These are phyloP conservation scores for Passerina amoena DNA, from an alignment of 2,113 vertebrate genomes.

Conservation along the genomic window DNA sequence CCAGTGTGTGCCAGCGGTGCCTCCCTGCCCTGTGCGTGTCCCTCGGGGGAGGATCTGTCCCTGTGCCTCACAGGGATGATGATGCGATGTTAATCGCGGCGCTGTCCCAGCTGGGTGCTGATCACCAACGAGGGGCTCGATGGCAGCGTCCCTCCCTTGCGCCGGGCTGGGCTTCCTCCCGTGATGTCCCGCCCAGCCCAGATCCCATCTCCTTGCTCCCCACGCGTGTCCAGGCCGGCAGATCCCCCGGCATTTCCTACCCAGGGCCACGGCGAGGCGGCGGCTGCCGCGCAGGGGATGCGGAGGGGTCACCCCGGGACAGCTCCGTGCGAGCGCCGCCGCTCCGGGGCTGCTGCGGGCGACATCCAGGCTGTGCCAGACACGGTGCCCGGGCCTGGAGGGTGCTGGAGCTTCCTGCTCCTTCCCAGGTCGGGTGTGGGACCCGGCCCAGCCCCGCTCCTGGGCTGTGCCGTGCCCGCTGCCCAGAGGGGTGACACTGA, in stretches of 20 bases:
- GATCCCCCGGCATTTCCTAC: not conserved
- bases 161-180: not conserved
- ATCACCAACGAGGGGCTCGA: not conserved
- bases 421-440: not conserved
- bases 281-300: not conserved
- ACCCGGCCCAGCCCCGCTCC: not conserved
- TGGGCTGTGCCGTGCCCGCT: fast-evolving
- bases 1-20: fast-evolving
- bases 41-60: not conserved
- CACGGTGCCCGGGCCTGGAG: fast-evolving
- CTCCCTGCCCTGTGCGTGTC: not conserved
- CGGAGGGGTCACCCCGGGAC: not conserved
- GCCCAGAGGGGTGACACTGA: fast-evolving
- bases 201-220: not conserved
- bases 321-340: fast-evolving
- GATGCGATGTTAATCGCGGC: not conserved
- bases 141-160: not conserved
- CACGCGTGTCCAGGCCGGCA: not conserved
- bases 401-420: not conserved
- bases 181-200: fast-evolving
- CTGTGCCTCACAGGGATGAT: fast-evolving
- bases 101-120: not conserved
- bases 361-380: fast-evolving
- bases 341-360: not conserved
- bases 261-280: not conserved